phyloP scores from a whole-genome alignment of 1,140 invertebrate genomes.

The Spodoptera frugiperda region DNA sequence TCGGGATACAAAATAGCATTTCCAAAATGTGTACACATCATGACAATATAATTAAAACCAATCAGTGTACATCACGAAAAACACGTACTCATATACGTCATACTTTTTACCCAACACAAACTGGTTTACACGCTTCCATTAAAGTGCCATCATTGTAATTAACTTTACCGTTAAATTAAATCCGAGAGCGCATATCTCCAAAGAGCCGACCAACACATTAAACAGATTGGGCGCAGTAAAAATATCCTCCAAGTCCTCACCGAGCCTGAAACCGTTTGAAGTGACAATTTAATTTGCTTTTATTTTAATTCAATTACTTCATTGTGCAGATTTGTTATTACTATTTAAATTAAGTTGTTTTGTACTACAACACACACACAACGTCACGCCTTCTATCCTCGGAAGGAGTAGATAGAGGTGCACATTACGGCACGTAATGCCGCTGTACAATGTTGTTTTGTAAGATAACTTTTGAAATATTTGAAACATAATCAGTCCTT shows the following conservation, averaged over 20 bases:
- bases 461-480: no score
- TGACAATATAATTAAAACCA: no score
- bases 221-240: constrained; percentile 75
- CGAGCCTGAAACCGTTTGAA: constrained; percentile 63
- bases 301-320: constrained; percentile 17
- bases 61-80: no score
- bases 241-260: constrained; percentile 73
- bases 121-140: neutral
- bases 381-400: no score
- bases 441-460: no score
- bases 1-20: no score
- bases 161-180: constrained; percentile 74
- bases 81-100: neutral
- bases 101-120: neutral
- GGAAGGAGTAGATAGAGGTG: no score
- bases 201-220: constrained; percentile 73
- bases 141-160: constrained; percentile 25
- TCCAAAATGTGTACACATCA: no score
- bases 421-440: no score
- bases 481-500: no score
- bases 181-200: constrained; percentile 76
- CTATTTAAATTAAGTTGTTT: no score
- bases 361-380: no score
- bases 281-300: neutral
- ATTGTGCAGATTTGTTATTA: neutral